Conservation (phyloP, 2,113 vertebrate species). For the Manacus vitellinus region DNA sequence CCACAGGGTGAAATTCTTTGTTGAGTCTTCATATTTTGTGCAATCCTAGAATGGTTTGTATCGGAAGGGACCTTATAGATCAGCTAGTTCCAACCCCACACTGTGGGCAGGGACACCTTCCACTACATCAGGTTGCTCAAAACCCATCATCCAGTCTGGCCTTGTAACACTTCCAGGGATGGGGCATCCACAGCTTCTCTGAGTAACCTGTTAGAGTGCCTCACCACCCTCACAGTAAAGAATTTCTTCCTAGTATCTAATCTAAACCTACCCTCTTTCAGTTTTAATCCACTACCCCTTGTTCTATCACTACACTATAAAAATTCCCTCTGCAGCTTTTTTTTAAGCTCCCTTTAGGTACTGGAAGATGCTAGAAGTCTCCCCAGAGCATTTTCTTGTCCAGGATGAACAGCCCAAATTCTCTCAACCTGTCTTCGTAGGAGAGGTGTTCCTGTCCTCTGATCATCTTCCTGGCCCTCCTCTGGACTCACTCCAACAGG, state of each 20-base stretch:
- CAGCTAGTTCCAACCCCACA: neutral
- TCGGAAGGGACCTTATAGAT: neutral
- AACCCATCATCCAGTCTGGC: neutral
- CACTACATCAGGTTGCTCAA: neutral
- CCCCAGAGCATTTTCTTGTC: neutral
- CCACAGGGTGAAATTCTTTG: neutral
- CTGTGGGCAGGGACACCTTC: neutral
- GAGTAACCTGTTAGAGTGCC: neutral
- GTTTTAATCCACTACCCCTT: neutral
- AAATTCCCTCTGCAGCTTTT: neutral
- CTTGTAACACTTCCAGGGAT: neutral
- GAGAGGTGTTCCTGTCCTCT: neutral
- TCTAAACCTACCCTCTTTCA: neutral
- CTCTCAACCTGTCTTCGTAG: neutral
- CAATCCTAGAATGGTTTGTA: neutral
- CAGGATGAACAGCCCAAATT: neutral
- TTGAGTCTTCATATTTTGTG: neutral
- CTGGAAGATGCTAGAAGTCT: neutral
- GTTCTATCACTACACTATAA: neutral
- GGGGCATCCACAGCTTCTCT: neutral
- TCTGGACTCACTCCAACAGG: neutral
- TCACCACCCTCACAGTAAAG: neutral
- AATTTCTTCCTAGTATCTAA: neutral
- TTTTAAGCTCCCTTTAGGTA: neutral
- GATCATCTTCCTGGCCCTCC: neutral